Base-by-base conservation (phyloP, 1,140 invertebrate species). In the Calephelis virginiensis region DNA sequence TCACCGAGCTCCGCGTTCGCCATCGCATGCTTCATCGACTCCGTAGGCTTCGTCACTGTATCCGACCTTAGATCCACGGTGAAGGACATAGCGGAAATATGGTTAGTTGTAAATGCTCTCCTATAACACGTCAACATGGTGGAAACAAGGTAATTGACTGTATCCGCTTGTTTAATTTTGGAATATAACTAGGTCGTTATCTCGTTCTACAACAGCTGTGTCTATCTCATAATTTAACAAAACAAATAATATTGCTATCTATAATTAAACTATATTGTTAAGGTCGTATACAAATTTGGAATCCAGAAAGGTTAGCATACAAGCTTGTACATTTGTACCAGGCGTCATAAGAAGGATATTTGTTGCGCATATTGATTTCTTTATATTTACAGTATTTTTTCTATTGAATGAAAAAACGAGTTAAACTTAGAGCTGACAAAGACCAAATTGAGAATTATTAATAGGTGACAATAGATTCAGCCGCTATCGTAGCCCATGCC, bases 1-100 rank as follows among this genome's bases (percentile, higher is more conserved):
- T 59, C 53, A 59, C 53, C 53, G 53, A 59, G 17, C 11, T 38
- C 53, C 28, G 53, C 53, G 11, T 59, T 59, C 28, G 28, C 53
- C 28, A 59, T 59, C 11, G 53, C 53, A 4, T 59, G 17, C 6
- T 59, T 59, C 53, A 59, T 59, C 28, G 53, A 59, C 10, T 59
- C 53, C 6, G 53, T 59, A 59, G 53, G 53, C 53, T 59, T 38
- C 7, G 53, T 59, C 1, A 59, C 53, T 3, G 53, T 59, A 59
- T 59, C 53, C 8, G 53, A 59, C 12, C 53, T 59, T 12, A 59
- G n/a, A 12, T 59, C 53, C 11, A 59, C 53, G 8, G 53, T 59
- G 10, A 38, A 59, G 8, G 9, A 38, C 28, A 37, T 10, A 6
- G 28, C 17, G 10, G 53, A 56, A 37, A 56, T 6, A 37, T 56